Percentiles rank a stretch among this genome's conserved stretches.
Evolutionary conservation across 2,113 vertebrate genomes (phyloP).

Genomic region (Scortum barcoo): DNA sequence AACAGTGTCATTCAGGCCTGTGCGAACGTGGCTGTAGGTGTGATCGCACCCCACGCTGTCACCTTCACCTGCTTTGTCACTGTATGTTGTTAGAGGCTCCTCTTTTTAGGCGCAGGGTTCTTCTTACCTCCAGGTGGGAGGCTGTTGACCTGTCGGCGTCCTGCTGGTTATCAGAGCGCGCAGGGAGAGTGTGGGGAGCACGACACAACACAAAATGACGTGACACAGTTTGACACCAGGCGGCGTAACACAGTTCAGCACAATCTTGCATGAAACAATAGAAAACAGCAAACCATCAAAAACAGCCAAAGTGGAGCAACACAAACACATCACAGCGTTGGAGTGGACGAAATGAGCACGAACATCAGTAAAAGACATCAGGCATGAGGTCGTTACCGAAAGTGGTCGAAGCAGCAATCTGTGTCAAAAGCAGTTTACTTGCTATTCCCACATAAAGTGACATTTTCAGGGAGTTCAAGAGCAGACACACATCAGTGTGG

Average conservation of each 20-base stretch:
- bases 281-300: background rate
- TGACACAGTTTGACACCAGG: background rate
- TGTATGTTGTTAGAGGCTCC: conserved; percentile 39
- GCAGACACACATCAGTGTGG: conserved; percentile 63
- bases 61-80: conserved; percentile 32
- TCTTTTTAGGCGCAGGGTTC: conserved; percentile 38
- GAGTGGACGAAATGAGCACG: conserved; percentile 10
- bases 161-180: conserved; percentile 44
- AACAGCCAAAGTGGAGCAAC: background rate
- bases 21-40: conserved; percentile 15
- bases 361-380: conserved; percentile 20
- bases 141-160: conserved; percentile 69
- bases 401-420: conserved; percentile 55
- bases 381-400: conserved; percentile 60
- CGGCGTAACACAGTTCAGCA: background rate
- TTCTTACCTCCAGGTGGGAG: conserved; percentile 49
- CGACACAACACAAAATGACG: background rate
- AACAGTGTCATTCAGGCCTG: conserved; percentile 32
- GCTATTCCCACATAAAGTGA: conserved; percentile 64
- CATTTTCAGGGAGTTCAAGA: conserved; percentile 67
- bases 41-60: conserved; percentile 33
- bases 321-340: background rate
- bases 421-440: conserved; percentile 73
- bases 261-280: conserved; percentile 14
- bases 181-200: background rate